These are phyloP conservation scores for Poeciliopsis paucimaculata DNA, from an alignment of 2,797 vertebrate species.

Conservation along the genomic window DNA sequence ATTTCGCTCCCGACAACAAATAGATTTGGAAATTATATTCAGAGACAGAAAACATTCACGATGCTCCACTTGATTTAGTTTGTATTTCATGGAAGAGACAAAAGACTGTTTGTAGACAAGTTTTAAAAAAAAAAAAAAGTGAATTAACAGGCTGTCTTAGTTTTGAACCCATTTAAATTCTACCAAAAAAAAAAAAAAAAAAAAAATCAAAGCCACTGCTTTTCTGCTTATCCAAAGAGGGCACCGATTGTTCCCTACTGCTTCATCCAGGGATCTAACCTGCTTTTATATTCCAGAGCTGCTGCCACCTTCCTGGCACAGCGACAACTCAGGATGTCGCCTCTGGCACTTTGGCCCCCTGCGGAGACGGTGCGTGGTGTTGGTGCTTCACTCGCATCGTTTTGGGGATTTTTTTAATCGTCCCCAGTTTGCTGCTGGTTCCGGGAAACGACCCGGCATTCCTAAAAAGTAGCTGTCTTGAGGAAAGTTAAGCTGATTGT, in stretches of 20 bases:
- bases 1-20: constrained; percentile 32
- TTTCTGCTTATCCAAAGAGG: constrained; percentile 30
- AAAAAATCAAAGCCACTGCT: constrained; percentile 41
- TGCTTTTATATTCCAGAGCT: constrained; percentile 27
- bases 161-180: constrained; percentile 40
- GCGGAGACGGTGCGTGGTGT: constrained; percentile 50
- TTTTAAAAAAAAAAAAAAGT: constrained; percentile 14
- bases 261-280: constrained; percentile 21
- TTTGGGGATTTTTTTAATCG: constrained; percentile 46
- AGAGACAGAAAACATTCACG: constrained; percentile 16
- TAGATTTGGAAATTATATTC: constrained; percentile 35
- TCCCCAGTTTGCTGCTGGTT: constrained; percentile 48
- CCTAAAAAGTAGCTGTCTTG: constrained; percentile 13
- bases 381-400: constrained; percentile 51
- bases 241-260: constrained; percentile 36
- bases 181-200: constrained; percentile 17
- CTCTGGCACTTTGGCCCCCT: constrained; percentile 52
- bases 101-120: not conserved
- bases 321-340: constrained; percentile 63
- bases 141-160: constrained; percentile 13
- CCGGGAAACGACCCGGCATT: constrained; percentile 48
- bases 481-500: constrained; percentile 21
- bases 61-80: constrained; percentile 11
- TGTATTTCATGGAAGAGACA: constrained; percentile 13
- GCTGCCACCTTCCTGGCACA: constrained; percentile 58